Evolutionary conservation across 2,113 vertebrate species (phyloP), one percentile per base, ranked within the genome.

Genomic region (Speoplatyrhinus poulsoni): DNA sequence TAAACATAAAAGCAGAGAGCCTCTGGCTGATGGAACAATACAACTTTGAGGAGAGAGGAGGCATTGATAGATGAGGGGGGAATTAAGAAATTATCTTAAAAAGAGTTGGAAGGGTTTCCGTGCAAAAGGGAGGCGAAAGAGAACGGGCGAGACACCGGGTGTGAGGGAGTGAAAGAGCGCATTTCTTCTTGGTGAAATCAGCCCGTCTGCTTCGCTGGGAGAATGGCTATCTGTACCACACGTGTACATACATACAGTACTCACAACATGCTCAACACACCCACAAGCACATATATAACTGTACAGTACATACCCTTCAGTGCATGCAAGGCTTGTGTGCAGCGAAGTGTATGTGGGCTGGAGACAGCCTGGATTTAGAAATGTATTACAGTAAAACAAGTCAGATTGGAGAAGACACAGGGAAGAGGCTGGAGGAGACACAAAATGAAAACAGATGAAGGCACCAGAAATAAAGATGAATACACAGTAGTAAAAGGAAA

Each of bases 171-270:
- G 71, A 70, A 73, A 66, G 77, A 78, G 72, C 62, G 67, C 76
- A 87, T 87, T 85, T 79, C 82, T 87, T 75, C 76, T 73, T 50
- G 62, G 70, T 87, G 83, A 87, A 85, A 79, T 85, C 82, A 83
- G 66, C 36, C 69, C 54, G 78, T 83, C 81, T 83, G 81, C 72
- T 73, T 74, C 62, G 53, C 72, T 67, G 61, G 82, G 80, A 85
- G 80, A 75, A 66, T 73, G 59, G 46, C 67, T 73, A 68, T 79
- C 73, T 76, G 64, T 76, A 82, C 82, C 62, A 50, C 32, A 67
- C 67, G 41, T 62, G 33, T 65, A 64, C 69, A 49, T 72, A 63
- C 58, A 58, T 57, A 60, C 67, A 56, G 64, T 9, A 58, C 56
- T 12, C 56, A 32, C 54, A 17, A n/a, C 9, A 17, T 26, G 17